These are phyloP conservation scores for Vidua macroura DNA, from an alignment of 2,113 vertebrate species.

Conservation along the genomic window DNA sequence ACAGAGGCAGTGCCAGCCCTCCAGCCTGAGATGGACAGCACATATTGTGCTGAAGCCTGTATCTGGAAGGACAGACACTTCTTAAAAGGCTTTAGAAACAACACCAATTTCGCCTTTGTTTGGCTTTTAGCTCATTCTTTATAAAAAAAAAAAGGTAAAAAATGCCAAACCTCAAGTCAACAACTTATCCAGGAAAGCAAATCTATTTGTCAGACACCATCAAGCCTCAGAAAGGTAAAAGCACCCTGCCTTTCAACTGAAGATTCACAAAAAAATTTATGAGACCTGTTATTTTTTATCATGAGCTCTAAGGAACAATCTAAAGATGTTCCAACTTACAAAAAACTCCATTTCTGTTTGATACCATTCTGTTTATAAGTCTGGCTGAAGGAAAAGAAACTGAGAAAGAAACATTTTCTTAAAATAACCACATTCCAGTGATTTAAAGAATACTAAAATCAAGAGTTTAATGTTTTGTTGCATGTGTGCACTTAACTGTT, in stretches of 20 bases:
- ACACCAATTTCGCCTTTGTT: not conserved
- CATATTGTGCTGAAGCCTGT: not conserved
- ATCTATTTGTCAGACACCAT: not conserved
- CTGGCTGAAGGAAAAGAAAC: not conserved
- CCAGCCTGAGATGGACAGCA: not conserved
- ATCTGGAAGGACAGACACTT: not conserved
- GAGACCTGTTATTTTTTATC: not conserved
- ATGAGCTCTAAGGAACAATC: not conserved
- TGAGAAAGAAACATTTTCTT: not conserved
- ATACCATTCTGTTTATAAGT: not conserved
- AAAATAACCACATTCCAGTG: not conserved
- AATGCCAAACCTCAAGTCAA: not conserved
- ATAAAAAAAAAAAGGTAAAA: not conserved
- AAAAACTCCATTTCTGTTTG: not conserved
- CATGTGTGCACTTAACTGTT: not conserved
- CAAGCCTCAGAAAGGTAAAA: not conserved
- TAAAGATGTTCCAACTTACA: not conserved
- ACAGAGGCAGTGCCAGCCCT: not conserved
- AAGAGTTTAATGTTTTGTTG: not conserved
- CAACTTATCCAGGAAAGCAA: not conserved
- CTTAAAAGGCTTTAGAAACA: not conserved
- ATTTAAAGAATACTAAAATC: not conserved
- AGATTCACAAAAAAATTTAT: not conserved
- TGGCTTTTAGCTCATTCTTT: not conserved
- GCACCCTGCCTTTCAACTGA: not conserved